Conservation (phyloP, 2,113 vertebrate species). For the Columbina picui region DNA sequence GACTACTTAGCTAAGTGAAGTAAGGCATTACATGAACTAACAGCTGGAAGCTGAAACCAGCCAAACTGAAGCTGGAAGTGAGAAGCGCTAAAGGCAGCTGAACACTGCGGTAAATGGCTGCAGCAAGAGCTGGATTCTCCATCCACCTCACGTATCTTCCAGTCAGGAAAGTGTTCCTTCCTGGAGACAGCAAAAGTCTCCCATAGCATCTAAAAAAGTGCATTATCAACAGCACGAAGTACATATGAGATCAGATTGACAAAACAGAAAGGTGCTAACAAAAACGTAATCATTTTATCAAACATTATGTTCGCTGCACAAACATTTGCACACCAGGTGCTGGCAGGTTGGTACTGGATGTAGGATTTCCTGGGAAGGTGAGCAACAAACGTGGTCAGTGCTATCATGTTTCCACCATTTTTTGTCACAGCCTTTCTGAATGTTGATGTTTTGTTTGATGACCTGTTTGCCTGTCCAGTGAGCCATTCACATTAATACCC, state of each 20-base stretch:
- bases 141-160: background rate
- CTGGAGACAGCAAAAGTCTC: background rate
- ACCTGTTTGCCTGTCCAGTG: background rate
- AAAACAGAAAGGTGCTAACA: background rate
- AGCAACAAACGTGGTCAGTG: background rate
- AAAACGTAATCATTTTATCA: background rate
- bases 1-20: background rate
- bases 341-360: background rate
- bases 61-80: background rate
- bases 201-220: background rate
- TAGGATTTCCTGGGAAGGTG: background rate
- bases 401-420: accelerated
- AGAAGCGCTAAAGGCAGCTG: background rate
- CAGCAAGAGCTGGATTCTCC: background rate
- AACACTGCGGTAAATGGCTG: background rate
- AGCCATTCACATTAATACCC: accelerated
- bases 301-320: accelerated
- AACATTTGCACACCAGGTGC: accelerated
- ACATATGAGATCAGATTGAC: accelerated
- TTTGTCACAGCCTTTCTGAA: background rate
- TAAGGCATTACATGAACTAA: background rate
- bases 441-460: background rate
- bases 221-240: background rate
- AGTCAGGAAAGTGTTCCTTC: background rate
- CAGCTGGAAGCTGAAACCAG: slow-evolving; percentile 28